Percentiles rank a stretch among this genome's conserved stretches.
These are phyloP conservation scores for Anthopleura xanthogrammica DNA, from an alignment of 92 coral and sea anemone species.

Conservation along the genomic window DNA sequence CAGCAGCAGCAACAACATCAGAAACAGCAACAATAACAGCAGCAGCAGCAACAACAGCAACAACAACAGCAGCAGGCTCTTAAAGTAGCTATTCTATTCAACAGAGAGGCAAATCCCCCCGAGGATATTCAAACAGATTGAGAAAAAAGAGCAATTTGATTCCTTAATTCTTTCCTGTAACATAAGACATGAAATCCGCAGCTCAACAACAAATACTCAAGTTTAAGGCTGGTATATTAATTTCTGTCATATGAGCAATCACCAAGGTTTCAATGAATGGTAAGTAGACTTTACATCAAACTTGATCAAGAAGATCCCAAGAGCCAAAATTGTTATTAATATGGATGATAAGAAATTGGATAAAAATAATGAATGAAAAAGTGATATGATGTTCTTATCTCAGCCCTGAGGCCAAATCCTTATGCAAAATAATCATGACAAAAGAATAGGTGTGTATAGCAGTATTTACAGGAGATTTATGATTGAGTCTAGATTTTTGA, in stretches of 20 bases:
- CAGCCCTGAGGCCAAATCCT: background rate
- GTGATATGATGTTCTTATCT: background rate
- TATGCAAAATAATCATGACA: background rate
- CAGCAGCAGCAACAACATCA: too few species aligned
- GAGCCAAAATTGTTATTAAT: background rate
- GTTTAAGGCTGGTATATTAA: background rate
- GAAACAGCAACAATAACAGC: too few species aligned
- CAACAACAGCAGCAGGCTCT: background rate
- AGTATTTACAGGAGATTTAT: background rate
- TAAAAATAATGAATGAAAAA: background rate
- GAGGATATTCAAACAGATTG: background rate
- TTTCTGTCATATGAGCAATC: background rate
- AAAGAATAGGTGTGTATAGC: background rate
- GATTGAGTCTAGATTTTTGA: background rate
- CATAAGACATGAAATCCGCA: background rate
- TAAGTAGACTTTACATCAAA: background rate
- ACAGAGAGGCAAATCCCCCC: background rate
- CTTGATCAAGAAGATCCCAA: background rate
- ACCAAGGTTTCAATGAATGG: background rate
- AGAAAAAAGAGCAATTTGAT: background rate
- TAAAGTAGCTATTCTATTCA: background rate
- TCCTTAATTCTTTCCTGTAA: background rate
- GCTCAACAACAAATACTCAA: background rate
- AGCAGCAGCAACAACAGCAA: too few species aligned
- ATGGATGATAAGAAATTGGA: background rate